Evolutionary conservation across 1,140 invertebrate species (phyloP).

Genomic region (Acromyrmex heyeri): DNA sequence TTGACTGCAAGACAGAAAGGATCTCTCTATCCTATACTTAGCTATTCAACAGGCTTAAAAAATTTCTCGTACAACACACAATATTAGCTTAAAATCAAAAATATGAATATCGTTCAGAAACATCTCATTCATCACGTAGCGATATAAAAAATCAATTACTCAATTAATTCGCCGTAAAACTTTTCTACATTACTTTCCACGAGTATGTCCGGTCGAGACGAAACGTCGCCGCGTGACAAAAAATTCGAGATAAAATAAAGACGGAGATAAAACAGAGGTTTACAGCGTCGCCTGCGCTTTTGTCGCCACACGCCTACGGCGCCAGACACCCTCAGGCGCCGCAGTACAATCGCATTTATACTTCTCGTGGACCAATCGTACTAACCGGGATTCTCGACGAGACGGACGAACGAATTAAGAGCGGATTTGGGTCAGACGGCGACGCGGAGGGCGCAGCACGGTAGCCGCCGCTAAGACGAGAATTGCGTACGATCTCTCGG

Average conservation of each 20-base stretch:
- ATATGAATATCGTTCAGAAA: background rate
- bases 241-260: background rate
- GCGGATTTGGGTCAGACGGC: constrained; percentile 56
- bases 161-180: background rate
- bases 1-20: too few relatives aligned
- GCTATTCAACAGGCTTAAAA: too few relatives aligned
- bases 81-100: too few relatives aligned
- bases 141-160: background rate
- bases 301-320: background rate
- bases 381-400: constrained; percentile 14
- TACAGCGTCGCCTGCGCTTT: background rate
- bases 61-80: too few relatives aligned
- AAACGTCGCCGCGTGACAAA: background rate
- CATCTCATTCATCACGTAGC: background rate
- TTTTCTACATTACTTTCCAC: background rate
- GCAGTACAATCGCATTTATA: background rate
- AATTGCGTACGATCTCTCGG: constrained; percentile 39
- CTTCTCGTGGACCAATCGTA: background rate
- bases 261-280: background rate
- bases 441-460: constrained; percentile 2
- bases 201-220: background rate
- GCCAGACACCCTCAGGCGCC: constrained; percentile 15
- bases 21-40: too few relatives aligned
- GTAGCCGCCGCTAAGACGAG: background rate
- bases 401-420: constrained; percentile 26